Evolutionary conservation across 2,797 vertebrate species (phyloP).

Genomic region (Myotis myotis): DNA sequence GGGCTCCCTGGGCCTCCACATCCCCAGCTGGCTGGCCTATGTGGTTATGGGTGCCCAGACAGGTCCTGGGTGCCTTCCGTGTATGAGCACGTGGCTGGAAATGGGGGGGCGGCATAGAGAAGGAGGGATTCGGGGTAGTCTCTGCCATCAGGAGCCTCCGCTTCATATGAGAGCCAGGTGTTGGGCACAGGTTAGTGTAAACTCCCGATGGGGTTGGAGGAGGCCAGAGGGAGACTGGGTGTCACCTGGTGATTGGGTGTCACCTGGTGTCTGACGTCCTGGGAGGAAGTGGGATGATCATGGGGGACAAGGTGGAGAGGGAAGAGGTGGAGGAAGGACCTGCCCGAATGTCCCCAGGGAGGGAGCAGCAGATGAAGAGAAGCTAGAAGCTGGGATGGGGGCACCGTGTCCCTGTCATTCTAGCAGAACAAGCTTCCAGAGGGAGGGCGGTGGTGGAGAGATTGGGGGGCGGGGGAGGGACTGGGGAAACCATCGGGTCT

Average conservation of each 20-base stretch:
- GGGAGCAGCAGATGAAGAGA: neutral
- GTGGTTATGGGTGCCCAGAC: neutral
- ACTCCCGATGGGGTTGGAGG: fast-evolving
- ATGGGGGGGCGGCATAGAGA: fast-evolving
- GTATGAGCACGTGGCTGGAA: neutral
- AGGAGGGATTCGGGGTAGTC: fast-evolving
- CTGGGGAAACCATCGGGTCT: fast-evolving
- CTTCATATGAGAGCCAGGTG: neutral
- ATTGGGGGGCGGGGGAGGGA: fast-evolving
- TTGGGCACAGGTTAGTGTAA: fast-evolving
- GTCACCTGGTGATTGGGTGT: neutral
- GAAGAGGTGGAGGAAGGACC: neutral
- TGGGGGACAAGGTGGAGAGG: neutral
- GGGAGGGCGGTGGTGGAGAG: neutral
- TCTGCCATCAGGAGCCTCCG: neutral
- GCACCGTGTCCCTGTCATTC: too few species aligned
- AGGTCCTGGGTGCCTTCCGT: fast-evolving
- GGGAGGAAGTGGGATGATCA: neutral
- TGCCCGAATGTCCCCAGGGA: neutral
- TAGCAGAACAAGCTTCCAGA: neutral
- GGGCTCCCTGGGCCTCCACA: neutral
- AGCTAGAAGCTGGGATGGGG: neutral
- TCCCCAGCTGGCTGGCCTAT: neutral
- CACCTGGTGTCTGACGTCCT: neutral
- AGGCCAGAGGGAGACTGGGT: neutral